Conservation (phyloP, 2,113 vertebrate species). For the Stigmatopora nigra region DNA sequence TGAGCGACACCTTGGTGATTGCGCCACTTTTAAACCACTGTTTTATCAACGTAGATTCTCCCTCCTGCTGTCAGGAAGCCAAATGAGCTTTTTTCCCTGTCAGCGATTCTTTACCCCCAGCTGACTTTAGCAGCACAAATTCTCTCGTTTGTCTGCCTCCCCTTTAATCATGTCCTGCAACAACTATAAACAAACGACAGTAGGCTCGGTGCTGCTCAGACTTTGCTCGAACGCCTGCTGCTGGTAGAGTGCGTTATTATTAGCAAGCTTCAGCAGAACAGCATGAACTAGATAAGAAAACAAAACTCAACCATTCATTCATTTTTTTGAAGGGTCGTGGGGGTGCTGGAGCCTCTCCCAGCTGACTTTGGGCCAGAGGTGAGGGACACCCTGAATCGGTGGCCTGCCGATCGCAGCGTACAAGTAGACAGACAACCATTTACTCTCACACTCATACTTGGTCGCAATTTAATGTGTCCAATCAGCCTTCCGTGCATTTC, state of each 20-base stretch:
- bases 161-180: neutral
- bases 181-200: neutral
- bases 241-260: neutral
- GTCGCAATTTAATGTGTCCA: no score
- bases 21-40: neutral
- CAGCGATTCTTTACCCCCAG: neutral
- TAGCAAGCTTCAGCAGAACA: neutral
- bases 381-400: no score
- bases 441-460: no score
- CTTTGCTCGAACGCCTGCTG: neutral
- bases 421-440: no score
- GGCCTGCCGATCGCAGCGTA: no score
- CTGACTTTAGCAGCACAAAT: neutral
- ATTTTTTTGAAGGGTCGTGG: no score
- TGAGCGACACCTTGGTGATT: constrained; percentile 2
- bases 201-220: neutral
- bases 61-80: neutral
- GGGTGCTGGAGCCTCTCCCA: no score
- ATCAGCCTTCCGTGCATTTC: no score
- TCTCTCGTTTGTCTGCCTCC: neutral
- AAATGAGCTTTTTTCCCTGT: neutral
- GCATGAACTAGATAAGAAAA: no score
- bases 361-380: no score
- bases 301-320: no score
- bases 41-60: neutral